phyloP scores from a whole-genome alignment of 2,113 vertebrate species.

The Microcebus griseorufus region DNA sequence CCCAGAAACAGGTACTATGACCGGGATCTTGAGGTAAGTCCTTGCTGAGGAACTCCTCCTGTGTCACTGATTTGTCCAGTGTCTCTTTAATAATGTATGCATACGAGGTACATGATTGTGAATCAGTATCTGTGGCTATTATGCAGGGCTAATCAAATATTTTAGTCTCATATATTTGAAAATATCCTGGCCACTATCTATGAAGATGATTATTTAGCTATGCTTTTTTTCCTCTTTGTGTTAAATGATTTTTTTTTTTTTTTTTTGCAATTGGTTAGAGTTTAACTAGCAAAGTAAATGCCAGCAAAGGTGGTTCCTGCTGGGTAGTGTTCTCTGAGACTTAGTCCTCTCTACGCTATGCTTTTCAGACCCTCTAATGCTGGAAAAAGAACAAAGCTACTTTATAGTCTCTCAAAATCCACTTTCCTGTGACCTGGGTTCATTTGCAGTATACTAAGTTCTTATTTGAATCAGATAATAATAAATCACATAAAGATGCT shows the following conservation, averaged over 20 bases:
- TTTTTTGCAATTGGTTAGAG: not conserved
- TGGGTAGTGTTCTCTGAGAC: not conserved
- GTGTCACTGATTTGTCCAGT: not conserved
- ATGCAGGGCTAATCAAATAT: not conserved
- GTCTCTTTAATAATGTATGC: not conserved
- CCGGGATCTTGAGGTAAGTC: constrained; percentile 72
- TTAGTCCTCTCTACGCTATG: not conserved
- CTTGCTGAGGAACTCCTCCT: not conserved
- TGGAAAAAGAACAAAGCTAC: not conserved
- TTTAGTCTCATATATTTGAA: not conserved
- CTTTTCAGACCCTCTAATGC: not conserved
- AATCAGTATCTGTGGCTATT: not conserved
- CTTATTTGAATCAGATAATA: constrained; percentile 10
- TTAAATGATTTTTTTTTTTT: not conserved
- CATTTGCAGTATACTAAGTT: not conserved
- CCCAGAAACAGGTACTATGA: constrained; percentile 53
- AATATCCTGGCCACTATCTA: not conserved
- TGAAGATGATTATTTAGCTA: not conserved
- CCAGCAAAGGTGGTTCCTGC: not conserved
- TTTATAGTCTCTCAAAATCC: not conserved
- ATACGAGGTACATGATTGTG: not conserved
- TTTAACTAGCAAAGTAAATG: constrained; percentile 2
- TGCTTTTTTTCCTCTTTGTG: not conserved
- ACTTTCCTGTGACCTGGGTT: constrained; percentile 12
- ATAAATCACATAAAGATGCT: not conserved